phyloP scores from a whole-genome alignment of 2,113 vertebrate species.

The Gallinago paraguaiae region DNA sequence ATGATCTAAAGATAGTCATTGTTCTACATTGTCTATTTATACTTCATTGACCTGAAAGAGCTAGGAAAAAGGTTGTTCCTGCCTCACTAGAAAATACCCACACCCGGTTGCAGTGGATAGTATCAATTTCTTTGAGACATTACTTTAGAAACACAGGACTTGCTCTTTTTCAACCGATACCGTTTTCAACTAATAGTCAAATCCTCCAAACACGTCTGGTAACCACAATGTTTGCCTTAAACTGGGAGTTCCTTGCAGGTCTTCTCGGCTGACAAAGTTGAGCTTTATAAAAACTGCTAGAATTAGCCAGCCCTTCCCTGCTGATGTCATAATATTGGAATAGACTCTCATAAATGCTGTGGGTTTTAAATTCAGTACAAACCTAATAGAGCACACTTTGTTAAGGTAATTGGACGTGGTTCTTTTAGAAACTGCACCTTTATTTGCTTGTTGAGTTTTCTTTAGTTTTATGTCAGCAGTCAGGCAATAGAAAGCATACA shows the following conservation, averaged over 20 bases:
- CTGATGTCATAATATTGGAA: slow-evolving; percentile 67
- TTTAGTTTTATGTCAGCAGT: slow-evolving; percentile 23
- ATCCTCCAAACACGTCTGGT: slow-evolving; percentile 59
- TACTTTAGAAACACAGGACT: slow-evolving; percentile 51
- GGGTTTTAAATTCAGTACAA: slow-evolving; percentile 18
- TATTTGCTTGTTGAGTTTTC: slow-evolving; percentile 56
- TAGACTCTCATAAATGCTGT: slow-evolving; percentile 59
- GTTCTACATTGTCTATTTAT: background rate
- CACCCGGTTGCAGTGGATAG: slow-evolving; percentile 9
- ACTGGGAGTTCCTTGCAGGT: slow-evolving; percentile 51
- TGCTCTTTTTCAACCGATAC: slow-evolving; percentile 65
- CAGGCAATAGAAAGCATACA: background rate
- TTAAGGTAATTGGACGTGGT: slow-evolving; percentile 10
- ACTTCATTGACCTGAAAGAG: slow-evolving; percentile 14
- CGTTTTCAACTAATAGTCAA: slow-evolving; percentile 63
- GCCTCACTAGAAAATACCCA: slow-evolving; percentile 46
- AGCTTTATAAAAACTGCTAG: slow-evolving; percentile 71
- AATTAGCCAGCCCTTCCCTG: slow-evolving; percentile 65
- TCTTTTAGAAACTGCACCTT: slow-evolving; percentile 50
- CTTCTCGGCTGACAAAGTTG: slow-evolving; percentile 65
- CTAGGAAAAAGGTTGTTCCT: slow-evolving; percentile 35
- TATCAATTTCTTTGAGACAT: slow-evolving; percentile 56
- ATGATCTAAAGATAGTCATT: background rate
- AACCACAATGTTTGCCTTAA: slow-evolving; percentile 73
- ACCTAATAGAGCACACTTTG: slow-evolving; percentile 58